Base-by-base conservation (phyloP, 2,888 invertebrate species). In the Polyommatus icarus region DNA sequence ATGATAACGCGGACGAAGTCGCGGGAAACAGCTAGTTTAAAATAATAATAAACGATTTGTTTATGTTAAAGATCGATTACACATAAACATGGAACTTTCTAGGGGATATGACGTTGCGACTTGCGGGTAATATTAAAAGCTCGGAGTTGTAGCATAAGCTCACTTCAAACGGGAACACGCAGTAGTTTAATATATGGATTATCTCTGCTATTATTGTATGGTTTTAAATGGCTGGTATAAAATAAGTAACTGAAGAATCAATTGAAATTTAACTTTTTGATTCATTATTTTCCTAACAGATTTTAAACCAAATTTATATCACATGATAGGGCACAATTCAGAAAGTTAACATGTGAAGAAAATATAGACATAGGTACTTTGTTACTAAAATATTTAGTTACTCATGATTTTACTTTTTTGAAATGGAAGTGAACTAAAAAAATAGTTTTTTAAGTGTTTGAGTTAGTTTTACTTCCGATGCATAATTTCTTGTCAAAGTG, bases 171-270 rank as follows among this genome's bases (percentile, higher is more conserved):
- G n/a, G 8, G 59, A 20, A 7, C 20, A 59, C 20, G 59, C n/a
- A n/a, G n/a, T 59, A n/a, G 20, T 59, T n/a, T 67, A 67, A 24
- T 67, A 67, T 29, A 67, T 4, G 24, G 61, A 67, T 67, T 67
- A 67, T 67, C 29, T 67, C 20, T 59, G 59, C 20, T 20, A 12
- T 12, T 15, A 67, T 29, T 12, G 24, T 29, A 67, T 67, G 29
- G 20, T 15, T 59, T 20, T 59, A 8, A 6, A 46, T 46, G 10
- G 10, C 46, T 46, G 46, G 46, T 59, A 24, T 59, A 59, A 20
- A n/a, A 59, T 10, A 20, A 59, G 3, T 8, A 20, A 24, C 3
- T 59, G 7, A 24, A 59, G 3, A 59, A 59, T 24, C 10, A 20
- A 59, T 20, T n/a, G 57, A 20, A 40, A 3, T 40, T 40, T 46